A percentile compares a stretch with the other conserved stretches of the same genome.
Evolutionary conservation across 2,888 invertebrate genomes (phyloP).

Genomic region (Tineola bisselliella): DNA sequence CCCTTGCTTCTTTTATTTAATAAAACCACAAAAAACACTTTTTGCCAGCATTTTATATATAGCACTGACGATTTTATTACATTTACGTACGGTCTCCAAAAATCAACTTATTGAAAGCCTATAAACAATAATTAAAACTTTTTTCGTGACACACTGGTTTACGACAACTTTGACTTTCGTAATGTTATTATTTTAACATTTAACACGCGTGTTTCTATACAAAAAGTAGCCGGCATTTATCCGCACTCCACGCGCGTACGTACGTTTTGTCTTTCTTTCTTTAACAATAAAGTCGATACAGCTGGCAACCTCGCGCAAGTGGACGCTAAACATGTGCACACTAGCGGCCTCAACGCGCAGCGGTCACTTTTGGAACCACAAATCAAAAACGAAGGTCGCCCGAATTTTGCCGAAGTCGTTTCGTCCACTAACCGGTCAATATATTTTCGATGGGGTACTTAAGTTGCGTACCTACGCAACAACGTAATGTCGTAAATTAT

Average conservation of each 20-base stretch:
- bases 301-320: constrained; percentile 66
- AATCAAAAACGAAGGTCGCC: constrained; percentile 45
- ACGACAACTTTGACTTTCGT: not conserved
- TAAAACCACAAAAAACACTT: not conserved
- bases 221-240: constrained; percentile 61
- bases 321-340: constrained; percentile 66
- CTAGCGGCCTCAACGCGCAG: constrained; percentile 68
- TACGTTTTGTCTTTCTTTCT: constrained; percentile 61
- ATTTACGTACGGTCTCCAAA: not conserved
- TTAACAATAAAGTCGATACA: constrained; percentile 58
- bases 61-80: not conserved
- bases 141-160: not conserved
- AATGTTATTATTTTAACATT: not conserved
- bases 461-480: too few relatives aligned
- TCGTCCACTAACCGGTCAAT: constrained; percentile 66
- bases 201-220: constrained; percentile 8
- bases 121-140: not conserved
- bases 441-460: constrained; percentile 26
- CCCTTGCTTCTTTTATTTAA: not conserved
- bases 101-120: not conserved
- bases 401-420: constrained; percentile 59
- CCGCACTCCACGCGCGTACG: constrained; percentile 61
- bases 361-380: constrained; percentile 48
- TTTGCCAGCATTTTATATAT: not conserved
- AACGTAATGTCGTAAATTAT: too few relatives aligned